Base-by-base conservation (phyloP, 2,888 invertebrate species). In the Cremastobaeus sp. region DNA sequence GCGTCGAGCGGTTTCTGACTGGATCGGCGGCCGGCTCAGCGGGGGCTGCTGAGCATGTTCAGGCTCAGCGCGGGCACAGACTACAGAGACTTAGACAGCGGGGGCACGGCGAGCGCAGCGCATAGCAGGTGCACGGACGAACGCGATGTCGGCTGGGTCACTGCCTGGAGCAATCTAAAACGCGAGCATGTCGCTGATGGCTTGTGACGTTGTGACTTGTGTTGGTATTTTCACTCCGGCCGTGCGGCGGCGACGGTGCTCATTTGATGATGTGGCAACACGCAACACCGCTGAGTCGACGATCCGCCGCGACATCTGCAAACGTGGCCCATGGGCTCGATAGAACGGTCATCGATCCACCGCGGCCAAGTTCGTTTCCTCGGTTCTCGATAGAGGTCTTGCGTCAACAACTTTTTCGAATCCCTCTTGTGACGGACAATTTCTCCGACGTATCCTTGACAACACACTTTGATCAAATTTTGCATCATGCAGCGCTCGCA, bases 241-340 rank as follows among this genome's bases (percentile, higher is more conserved):
- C 35, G 39, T 70, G 39, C 55, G 62, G 47, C 70, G 14, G 35
- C 18, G 55, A 69, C 54, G 25, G 60, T 64, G 70, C 64, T 43
- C 35, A 57, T 50, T 48, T 84, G 86, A 82, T 86, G 86, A 86
- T 86, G 86, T 86, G 86, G 86, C 86, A 85, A 85, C 85, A 86
- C 86, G 86, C 85, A 84, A 84, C 85, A 85, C 78, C 74, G 73
- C 76, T 74, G 74, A 65, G 54, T 78, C 75, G 78, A 37, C 50
- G 14, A 14, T 1, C 50, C 37, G 55, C 66, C 70, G 77, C 78
- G 81, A 77, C 76, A 77, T 76, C 80, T 80, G 76, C 70, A 39
- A 76, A 69, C 59, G 52, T 65, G 54, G 50, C 25, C 25, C 25
- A 5, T n/a, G n/a, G n/a, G n/a, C n/a, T n/a, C n/a, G n/a, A n/a